Evolutionary conservation across 2,797 vertebrate species (phyloP).

Genomic region (Eurystomus glaucurus): DNA sequence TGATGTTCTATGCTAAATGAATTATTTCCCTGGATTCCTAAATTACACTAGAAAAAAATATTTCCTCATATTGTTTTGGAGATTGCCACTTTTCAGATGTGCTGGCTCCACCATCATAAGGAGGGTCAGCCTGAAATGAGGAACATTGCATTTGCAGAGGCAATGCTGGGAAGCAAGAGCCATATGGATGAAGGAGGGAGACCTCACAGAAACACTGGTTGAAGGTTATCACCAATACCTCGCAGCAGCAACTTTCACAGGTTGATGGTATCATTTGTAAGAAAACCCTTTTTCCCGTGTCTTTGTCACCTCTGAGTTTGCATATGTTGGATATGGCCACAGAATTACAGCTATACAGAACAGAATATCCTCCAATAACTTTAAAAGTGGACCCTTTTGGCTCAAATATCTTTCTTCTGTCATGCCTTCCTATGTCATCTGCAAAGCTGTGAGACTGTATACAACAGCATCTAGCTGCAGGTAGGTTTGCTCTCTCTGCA

Average conservation of each 20-base stretch:
- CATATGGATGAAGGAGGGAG: background rate
- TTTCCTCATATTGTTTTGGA: background rate
- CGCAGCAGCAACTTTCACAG: background rate
- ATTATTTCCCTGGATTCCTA: background rate
- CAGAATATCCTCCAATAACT: background rate
- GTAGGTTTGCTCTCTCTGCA: background rate
- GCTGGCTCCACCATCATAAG: background rate
- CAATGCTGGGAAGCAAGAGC: background rate
- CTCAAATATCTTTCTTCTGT: background rate
- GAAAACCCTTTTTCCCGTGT: background rate
- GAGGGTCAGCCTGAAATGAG: background rate
- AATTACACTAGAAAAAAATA: background rate
- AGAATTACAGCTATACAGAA: background rate
- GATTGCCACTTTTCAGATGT: background rate
- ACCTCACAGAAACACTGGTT: background rate
- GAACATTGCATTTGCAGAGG: background rate
- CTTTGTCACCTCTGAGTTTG: background rate
- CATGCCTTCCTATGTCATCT: background rate
- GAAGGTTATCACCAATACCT: background rate
- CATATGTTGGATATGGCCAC: background rate
- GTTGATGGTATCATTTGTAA: background rate
- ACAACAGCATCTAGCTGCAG: background rate
- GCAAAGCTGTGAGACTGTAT: background rate
- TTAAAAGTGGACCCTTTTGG: background rate
- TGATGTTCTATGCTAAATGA: background rate